phyloP scores from a whole-genome alignment of 2,797 vertebrate genomes.

The Anableps anableps region DNA sequence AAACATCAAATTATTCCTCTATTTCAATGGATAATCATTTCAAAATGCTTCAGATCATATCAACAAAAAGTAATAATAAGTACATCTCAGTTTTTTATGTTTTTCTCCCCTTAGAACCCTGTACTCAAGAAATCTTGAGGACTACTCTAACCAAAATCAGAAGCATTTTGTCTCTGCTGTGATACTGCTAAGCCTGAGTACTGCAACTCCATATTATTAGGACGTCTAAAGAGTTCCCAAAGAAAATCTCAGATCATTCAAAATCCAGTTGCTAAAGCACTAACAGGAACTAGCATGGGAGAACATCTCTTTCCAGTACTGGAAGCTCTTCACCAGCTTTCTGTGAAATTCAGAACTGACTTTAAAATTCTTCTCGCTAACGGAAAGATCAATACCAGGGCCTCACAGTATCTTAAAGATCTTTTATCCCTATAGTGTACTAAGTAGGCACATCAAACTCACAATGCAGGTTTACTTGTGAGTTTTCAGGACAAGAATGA shows the following conservation, averaged over 20 bases:
- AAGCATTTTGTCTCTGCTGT: neutral
- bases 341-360: neutral
- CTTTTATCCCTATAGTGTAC: neutral
- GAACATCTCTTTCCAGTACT: neutral
- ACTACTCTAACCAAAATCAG: neutral
- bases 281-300: neutral
- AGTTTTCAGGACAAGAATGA: neutral
- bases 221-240: neutral
- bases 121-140: neutral
- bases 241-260: slow-evolving; percentile 1
- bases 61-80: neutral
- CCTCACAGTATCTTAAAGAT: neutral
- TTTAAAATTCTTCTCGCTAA: slow-evolving; percentile 3
- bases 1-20: neutral
- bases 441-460: neutral
- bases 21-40: neutral
- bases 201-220: neutral
- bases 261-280: neutral
- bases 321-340: neutral
- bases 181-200: neutral
- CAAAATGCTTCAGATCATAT: neutral
- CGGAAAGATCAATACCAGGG: neutral
- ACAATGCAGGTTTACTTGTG: neutral
- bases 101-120: neutral
- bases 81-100: neutral